A percentile compares a stretch with the other conserved stretches of the same genome.
These are phyloP conservation scores for Leucoma salicis DNA, from an alignment of 2,888 invertebrate genomes.

Conservation along the genomic window DNA sequence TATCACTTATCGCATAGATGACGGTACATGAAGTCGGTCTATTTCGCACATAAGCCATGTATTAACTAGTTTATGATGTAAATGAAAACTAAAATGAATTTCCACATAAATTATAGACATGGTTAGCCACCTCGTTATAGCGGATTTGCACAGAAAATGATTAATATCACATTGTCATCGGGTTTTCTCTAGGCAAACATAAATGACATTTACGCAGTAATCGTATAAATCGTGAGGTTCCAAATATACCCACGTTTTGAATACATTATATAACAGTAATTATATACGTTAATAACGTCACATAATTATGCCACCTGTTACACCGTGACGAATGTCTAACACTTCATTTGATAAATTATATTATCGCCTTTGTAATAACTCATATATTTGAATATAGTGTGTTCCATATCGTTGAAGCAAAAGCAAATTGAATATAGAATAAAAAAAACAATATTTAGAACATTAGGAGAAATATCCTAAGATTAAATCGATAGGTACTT, in stretches of 20 bases:
- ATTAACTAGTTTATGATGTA: not conserved
- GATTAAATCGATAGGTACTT: too few relatives aligned
- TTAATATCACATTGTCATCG: slow-evolving; percentile 36
- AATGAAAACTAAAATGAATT: not conserved
- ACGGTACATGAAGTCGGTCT: too few relatives aligned
- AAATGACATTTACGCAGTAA: slow-evolving; percentile 57
- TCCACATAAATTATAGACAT: slow-evolving; percentile 28
- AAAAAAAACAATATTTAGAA: too few relatives aligned
- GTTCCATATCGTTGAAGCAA: too few relatives aligned
- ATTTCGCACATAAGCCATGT: too few relatives aligned
- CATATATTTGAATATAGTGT: too few relatives aligned
- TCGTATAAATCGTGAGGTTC: slow-evolving; percentile 62
- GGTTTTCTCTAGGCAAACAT: slow-evolving; percentile 55
- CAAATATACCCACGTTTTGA: slow-evolving; percentile 52
- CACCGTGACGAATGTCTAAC: slow-evolving; percentile 34
- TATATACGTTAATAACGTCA: slow-evolving; percentile 33
- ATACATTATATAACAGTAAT: slow-evolving; percentile 40
- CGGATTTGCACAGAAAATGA: slow-evolving; percentile 66
- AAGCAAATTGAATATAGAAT: too few relatives aligned
- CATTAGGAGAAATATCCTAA: too few relatives aligned
- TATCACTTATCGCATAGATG: too few relatives aligned
- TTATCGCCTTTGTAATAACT: too few relatives aligned
- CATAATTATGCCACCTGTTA: slow-evolving; percentile 26
- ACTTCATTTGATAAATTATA: too few relatives aligned
- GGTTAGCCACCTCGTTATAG: slow-evolving; percentile 41